These are phyloP conservation scores for Harpagus bidentatus DNA, from an alignment of 2,113 vertebrate genomes.

Conservation along the genomic window DNA sequence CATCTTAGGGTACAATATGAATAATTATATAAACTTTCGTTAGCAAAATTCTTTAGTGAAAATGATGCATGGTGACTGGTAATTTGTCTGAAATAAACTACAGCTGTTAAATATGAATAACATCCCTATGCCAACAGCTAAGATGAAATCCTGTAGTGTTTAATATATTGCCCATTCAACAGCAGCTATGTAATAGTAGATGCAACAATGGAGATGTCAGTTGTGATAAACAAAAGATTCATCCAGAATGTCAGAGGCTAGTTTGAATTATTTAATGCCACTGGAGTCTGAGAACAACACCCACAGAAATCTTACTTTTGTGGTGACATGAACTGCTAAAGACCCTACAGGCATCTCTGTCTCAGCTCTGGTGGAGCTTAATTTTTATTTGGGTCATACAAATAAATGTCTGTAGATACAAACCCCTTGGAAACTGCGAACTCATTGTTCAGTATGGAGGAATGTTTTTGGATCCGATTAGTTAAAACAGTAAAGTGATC, in stretches of 20 bases:
- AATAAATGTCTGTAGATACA: neutral
- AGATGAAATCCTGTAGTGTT: constrained; percentile 45
- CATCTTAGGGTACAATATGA: neutral
- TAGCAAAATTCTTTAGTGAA: constrained; percentile 43
- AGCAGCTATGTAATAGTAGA: constrained; percentile 43
- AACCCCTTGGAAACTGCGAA: neutral
- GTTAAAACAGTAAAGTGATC: neutral
- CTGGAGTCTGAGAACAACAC: constrained; percentile 32
- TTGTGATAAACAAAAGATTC: constrained; percentile 62
- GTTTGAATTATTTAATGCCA: constrained; percentile 51
- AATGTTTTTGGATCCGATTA: constrained; percentile 10
- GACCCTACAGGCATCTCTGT: neutral
- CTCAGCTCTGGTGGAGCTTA: constrained; percentile 13
- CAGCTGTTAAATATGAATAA: constrained; percentile 62
- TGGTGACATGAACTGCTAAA: constrained; percentile 41
- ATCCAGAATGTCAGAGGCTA: constrained; percentile 45
- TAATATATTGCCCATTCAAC: constrained; percentile 58
- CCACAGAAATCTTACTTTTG: constrained; percentile 47
- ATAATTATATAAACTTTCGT: constrained; percentile 23
- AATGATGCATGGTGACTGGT: constrained; percentile 37
- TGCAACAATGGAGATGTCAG: constrained; percentile 56
- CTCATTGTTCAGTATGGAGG: neutral
- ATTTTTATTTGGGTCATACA: constrained; percentile 46
- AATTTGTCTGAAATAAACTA: constrained; percentile 60
- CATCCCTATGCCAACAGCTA: constrained; percentile 43